These are phyloP conservation scores for Aspidiotus destructor DNA, from an alignment of 2,888 invertebrate species.

Conservation along the genomic window DNA sequence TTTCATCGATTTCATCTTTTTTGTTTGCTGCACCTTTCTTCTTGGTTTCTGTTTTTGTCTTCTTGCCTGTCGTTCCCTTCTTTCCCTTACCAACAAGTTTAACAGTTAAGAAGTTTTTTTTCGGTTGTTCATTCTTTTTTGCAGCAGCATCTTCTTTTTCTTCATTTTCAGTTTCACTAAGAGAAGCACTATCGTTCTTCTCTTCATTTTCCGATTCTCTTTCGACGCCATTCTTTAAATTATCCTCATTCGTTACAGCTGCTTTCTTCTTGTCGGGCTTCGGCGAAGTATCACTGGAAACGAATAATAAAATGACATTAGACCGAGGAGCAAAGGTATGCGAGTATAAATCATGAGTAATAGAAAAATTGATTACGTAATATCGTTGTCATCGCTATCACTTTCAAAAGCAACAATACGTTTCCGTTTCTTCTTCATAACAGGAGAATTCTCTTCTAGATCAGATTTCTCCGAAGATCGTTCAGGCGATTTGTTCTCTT, in stretches of 20 bases:
- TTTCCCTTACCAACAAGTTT: neutral
- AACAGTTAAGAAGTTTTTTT: neutral
- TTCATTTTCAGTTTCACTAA: conserved; percentile 1
- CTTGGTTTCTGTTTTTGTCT: conserved; percentile 38
- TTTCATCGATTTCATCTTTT: neutral
- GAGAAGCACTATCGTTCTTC: neutral
- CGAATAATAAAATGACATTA: too few relatives aligned
- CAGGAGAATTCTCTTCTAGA: neutral
- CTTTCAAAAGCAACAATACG: neutral
- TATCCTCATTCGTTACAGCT: neutral
- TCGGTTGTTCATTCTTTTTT: neutral
- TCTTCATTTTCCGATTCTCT: neutral
- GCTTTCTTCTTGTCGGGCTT: neutral
- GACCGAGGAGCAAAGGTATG: too few relatives aligned
- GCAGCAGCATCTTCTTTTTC: neutral
- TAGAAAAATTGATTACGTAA: neutral
- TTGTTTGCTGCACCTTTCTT: conserved; percentile 34
- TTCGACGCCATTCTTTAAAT: neutral
- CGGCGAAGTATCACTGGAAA: neutral
- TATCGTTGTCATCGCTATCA: neutral
- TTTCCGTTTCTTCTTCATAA: neutral
- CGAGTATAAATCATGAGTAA: too few relatives aligned
- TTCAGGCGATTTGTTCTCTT: too few relatives aligned
- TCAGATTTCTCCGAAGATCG: neutral
- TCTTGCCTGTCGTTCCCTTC: conserved; percentile 30